These are phyloP conservation scores for Bungarus multicinctus DNA, from an alignment of 2,113 vertebrate species.

Conservation along the genomic window DNA sequence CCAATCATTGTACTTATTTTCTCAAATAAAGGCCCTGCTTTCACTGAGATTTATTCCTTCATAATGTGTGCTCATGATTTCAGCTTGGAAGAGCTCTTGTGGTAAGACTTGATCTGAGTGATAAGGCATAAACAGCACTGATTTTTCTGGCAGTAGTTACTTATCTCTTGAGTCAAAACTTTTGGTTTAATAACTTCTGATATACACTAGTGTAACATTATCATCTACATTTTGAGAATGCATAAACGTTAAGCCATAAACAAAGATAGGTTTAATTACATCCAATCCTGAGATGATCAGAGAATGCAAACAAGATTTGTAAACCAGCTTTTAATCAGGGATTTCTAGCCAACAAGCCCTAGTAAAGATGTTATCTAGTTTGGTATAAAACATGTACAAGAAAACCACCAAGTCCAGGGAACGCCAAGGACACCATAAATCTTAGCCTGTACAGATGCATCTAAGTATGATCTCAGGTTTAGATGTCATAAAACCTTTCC, in stretches of 20 bases:
- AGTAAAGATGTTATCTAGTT: background rate
- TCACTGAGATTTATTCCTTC: background rate
- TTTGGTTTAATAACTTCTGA: background rate
- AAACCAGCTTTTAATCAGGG: background rate
- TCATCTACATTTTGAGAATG: background rate
- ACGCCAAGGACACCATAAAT: background rate
- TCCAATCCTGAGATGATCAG: background rate
- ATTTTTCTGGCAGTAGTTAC: background rate
- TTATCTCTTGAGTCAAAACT: background rate
- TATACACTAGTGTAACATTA: background rate
- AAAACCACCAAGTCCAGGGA: background rate
- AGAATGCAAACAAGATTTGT: background rate
- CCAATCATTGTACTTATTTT: background rate
- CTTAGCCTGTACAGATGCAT: background rate
- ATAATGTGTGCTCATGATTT: background rate
- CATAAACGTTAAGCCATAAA: background rate
- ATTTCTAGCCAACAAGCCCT: background rate
- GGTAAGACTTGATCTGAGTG: background rate
- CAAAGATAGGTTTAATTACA: background rate
- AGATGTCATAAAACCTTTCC: background rate
- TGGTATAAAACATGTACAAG: background rate
- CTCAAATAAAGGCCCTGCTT: background rate
- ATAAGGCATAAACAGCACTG: constrained; percentile 5
- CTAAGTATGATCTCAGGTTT: background rate
- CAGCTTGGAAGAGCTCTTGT: background rate